A percentile compares a stretch with the other conserved stretches of the same genome.
Evolutionary conservation across 2,113 vertebrate species (phyloP).

Genomic region (Danio rerio): DNA sequence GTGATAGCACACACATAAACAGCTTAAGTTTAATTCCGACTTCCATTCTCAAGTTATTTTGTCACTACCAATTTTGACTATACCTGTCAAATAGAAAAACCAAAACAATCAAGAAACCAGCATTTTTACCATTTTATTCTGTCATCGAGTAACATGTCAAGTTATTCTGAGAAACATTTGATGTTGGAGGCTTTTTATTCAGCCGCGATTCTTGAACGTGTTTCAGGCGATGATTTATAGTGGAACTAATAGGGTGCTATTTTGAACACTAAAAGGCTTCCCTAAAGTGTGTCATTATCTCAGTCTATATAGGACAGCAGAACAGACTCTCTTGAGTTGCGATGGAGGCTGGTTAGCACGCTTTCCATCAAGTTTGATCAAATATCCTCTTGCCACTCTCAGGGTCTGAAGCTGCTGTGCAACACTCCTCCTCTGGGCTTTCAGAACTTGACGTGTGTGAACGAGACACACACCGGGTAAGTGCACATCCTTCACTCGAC

Average conservation of each 20-base stretch:
- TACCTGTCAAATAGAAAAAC: background rate
- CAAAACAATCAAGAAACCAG: background rate
- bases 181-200: background rate
- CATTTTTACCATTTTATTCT: background rate
- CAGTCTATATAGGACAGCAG: constrained; percentile 32
- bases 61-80: background rate
- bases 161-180: background rate
- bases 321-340: constrained; percentile 9
- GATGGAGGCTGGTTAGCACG: constrained; percentile 5
- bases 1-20: no score
- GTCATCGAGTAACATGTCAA: background rate
- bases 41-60: background rate
- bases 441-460: constrained; percentile 70
- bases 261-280: constrained; percentile 28
- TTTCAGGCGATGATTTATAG: constrained; percentile 26
- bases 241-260: constrained; percentile 36
- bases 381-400: constrained; percentile 45
- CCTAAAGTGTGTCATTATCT: constrained; percentile 31
- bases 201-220: background rate
- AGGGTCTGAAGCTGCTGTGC: constrained; percentile 66
- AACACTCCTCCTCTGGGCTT: constrained; percentile 67
- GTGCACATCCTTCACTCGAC: constrained; percentile 14
- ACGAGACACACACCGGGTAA: constrained; percentile 77
- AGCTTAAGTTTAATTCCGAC: background rate
- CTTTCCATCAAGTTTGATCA: constrained; percentile 38